These are phyloP conservation scores for Polyergus mexicanus DNA, from an alignment of 1,140 invertebrate genomes.

Conservation along the genomic window DNA sequence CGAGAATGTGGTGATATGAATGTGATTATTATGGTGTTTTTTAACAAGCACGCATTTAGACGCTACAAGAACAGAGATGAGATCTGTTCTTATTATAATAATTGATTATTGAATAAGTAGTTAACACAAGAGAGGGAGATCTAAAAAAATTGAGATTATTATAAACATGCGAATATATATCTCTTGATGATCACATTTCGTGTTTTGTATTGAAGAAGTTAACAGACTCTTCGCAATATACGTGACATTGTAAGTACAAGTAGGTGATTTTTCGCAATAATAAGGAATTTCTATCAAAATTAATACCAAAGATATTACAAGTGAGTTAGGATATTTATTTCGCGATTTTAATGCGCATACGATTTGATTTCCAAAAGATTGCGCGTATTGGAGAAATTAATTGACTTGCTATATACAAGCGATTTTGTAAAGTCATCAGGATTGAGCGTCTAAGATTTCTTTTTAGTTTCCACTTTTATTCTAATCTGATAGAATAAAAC, in stretches of 20 bases:
- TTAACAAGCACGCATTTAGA: slow-evolving; percentile 41
- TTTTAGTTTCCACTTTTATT: no score
- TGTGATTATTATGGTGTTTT: slow-evolving; percentile 29
- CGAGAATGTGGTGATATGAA: slow-evolving; percentile 24
- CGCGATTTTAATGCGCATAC: not conserved
- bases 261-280: not conserved
- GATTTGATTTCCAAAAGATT: not conserved
- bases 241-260: slow-evolving; percentile 7
- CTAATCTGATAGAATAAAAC: no score
- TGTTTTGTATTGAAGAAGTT: slow-evolving; percentile 2
- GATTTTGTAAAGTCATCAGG: not conserved
- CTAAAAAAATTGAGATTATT: not conserved
- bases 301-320: slow-evolving; percentile 38
- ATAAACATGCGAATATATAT: slow-evolving; percentile 33
- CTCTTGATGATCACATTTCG: not conserved
- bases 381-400: not conserved
- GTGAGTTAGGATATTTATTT: slow-evolving; percentile 24
- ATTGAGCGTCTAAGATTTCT: no score
- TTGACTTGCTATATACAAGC: not conserved
- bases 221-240: not conserved
- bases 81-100: slow-evolving; percentile 8
- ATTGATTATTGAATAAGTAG: not conserved
- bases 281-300: slow-evolving; percentile 22
- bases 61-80: not conserved
- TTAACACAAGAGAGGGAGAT: not conserved